phyloP scores from a whole-genome alignment of 2,888 invertebrate species.

The Ophion ellenae region DNA sequence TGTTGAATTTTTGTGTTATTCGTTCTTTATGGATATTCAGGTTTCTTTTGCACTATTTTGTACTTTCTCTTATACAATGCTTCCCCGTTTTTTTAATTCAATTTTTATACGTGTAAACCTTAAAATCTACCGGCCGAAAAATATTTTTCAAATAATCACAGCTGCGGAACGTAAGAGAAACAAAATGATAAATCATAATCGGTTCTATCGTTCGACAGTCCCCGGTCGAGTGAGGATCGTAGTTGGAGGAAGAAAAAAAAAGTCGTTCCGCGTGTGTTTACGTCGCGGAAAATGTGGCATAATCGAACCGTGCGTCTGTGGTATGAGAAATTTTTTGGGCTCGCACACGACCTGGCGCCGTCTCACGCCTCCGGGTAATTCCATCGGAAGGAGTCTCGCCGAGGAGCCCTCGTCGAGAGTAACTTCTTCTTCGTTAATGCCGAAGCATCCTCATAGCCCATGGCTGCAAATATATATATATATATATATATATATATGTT shows the following conservation, averaged over 20 bases:
- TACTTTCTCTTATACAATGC: too few species aligned
- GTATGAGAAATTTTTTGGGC: constrained; percentile 44
- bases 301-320: constrained; percentile 20
- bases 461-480: background rate
- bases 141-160: background rate
- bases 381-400: constrained; percentile 35
- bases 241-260: background rate
- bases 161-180: background rate
- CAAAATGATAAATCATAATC: background rate
- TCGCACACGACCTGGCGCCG: constrained; percentile 53
- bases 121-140: too few species aligned
- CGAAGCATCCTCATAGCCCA: constrained; percentile 5
- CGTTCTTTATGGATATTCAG: too few species aligned
- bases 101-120: too few species aligned
- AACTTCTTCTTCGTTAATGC: constrained; percentile 32
- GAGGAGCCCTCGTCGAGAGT: background rate
- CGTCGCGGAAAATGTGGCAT: constrained; percentile 36
- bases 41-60: too few species aligned
- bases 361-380: constrained; percentile 57
- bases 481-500: background rate
- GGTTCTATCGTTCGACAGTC: background rate
- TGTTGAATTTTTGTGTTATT: too few species aligned
- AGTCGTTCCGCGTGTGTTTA: constrained; percentile 17
- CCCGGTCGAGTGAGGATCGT: background rate
- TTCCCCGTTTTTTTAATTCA: too few species aligned